Base-by-base conservation (phyloP, 2,888 invertebrate species). In the Plagodis dolabraria region DNA sequence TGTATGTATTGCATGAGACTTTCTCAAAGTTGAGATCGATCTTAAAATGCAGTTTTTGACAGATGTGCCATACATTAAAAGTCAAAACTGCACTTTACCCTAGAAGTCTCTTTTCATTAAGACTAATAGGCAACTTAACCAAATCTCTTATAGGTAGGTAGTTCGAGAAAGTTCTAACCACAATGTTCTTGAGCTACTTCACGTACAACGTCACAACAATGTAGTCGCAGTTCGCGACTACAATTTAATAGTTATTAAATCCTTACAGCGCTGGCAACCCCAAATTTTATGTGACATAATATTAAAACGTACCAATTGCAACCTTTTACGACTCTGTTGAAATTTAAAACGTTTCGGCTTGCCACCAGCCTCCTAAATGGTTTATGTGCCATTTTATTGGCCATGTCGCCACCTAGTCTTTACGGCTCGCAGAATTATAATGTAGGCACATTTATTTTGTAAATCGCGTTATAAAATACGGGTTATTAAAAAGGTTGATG, bases 381-480 rank as follows among this genome's bases (percentile, higher is more conserved):
- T 83, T 83, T 80, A 83, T 75, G 76, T 71, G 69, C 67, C 68
- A 69, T 77, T 83, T 83, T 83, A 82, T 80, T 77, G 61, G 67
- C 65, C 74, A 67, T 79, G 76, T 79, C 79, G 77, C 71, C 74
- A 75, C 71, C 77, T 75, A 73, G 71, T 59, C 67, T 79, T 77
- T 77, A 77, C 73, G 69, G 60, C 69, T 55, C 58, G 60, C 63
- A 62, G 69, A 69, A 68, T 71, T 70, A 72, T 69, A 72, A 71
- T 69, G 67, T 63, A 64, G 53, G 52, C 63, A 65, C 69, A 71
- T 70, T 64, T 60, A 55, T 64, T 69, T 67, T 64, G 61, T 64
- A 59, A 61, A 61, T 57, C 57, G 34, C 38, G 57, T 38, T 42
- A 40, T 57, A 52, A 59, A 64, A 72, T 70, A 70, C 47, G 59